Evolutionary conservation across 1,140 invertebrate species (phyloP).

Genomic region (Oedothorax gibbosus): DNA sequence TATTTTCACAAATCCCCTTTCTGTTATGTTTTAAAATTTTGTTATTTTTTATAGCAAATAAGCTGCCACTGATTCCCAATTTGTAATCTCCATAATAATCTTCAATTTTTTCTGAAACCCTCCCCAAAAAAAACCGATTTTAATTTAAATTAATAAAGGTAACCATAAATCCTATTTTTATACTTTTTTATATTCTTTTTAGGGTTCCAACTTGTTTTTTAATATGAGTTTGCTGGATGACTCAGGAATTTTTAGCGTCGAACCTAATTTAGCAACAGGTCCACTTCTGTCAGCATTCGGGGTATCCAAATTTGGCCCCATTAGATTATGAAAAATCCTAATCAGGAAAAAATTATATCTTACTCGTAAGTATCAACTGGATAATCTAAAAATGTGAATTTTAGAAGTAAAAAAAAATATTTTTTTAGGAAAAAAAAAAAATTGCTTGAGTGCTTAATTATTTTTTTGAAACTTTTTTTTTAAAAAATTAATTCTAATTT

Average conservation of each 20-base stretch:
- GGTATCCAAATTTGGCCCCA: constrained; percentile 78
- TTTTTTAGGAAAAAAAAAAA: neutral
- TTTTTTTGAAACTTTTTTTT: neutral
- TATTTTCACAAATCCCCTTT: too few relatives aligned
- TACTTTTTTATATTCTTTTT: constrained; percentile 47
- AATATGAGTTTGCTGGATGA: constrained; percentile 78
- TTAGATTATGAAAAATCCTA: constrained; percentile 92
- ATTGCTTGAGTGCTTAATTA: neutral
- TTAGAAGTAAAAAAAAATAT: neutral
- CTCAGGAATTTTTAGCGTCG: constrained; percentile 84
- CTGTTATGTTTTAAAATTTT: too few relatives aligned
- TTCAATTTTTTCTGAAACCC: too few relatives aligned
- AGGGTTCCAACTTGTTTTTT: constrained; percentile 70
- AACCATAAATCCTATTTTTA: neutral
- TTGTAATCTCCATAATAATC: too few relatives aligned
- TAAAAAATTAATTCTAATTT: too few relatives aligned
- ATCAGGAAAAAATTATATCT: constrained; percentile 90
- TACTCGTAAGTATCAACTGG: constrained; percentile 76
- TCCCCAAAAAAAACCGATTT: too few relatives aligned
- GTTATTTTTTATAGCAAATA: too few relatives aligned
- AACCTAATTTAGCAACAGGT: constrained; percentile 81
- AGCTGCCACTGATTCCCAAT: too few relatives aligned
- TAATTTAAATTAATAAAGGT: neutral
- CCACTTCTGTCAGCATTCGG: constrained; percentile 84
- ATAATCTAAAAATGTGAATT: neutral